Percentiles rank a stretch among this genome's conserved stretches.
These are phyloP conservation scores for Nibea coibor DNA, from an alignment of 2,113 vertebrate genomes.

Conservation along the genomic window DNA sequence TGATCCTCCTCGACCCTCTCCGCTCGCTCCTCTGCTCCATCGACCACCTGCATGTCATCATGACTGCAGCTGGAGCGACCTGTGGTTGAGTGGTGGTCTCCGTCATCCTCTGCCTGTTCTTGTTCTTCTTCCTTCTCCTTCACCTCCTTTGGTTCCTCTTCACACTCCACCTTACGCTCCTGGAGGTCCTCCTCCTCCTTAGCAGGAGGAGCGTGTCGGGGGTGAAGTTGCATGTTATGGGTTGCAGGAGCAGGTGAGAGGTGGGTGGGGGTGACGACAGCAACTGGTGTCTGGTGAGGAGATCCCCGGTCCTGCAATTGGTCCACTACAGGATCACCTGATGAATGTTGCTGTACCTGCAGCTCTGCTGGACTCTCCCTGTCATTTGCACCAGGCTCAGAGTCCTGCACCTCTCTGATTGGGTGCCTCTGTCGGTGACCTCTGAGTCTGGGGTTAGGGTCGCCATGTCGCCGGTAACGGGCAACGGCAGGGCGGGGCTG, in stretches of 20 bases:
- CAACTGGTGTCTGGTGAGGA: slow-evolving; percentile 63
- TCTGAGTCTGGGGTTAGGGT: slow-evolving; percentile 74
- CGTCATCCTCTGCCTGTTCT: slow-evolving; percentile 28
- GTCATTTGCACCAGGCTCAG: slow-evolving; percentile 25
- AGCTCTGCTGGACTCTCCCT: slow-evolving; percentile 10
- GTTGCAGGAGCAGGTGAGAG: slow-evolving; percentile 28
- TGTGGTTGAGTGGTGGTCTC: background rate
- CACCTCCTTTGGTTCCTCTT: slow-evolving; percentile 25
- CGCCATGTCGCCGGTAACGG: slow-evolving; percentile 76
- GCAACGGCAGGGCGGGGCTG: slow-evolving; percentile 69
- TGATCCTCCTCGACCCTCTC: slow-evolving; percentile 52
- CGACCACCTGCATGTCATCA: background rate
- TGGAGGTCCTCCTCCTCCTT: slow-evolving; percentile 45
- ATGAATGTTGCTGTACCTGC: slow-evolving; percentile 10
- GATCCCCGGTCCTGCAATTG: slow-evolving; percentile 50
- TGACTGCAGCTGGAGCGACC: slow-evolving; percentile 8
- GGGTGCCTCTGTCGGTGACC: slow-evolving; percentile 63
- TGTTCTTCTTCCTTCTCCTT: slow-evolving; percentile 38
- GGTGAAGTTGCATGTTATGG: background rate
- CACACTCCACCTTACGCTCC: slow-evolving; percentile 34
- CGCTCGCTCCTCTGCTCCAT: slow-evolving; percentile 19
- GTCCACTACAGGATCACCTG: slow-evolving; percentile 31
- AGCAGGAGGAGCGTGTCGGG: slow-evolving; percentile 8
- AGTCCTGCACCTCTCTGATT: slow-evolving; percentile 46
- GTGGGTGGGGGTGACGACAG: slow-evolving; percentile 52